Evolutionary conservation across 1,140 invertebrate species (phyloP).

Genomic region (Delia radicum): DNA sequence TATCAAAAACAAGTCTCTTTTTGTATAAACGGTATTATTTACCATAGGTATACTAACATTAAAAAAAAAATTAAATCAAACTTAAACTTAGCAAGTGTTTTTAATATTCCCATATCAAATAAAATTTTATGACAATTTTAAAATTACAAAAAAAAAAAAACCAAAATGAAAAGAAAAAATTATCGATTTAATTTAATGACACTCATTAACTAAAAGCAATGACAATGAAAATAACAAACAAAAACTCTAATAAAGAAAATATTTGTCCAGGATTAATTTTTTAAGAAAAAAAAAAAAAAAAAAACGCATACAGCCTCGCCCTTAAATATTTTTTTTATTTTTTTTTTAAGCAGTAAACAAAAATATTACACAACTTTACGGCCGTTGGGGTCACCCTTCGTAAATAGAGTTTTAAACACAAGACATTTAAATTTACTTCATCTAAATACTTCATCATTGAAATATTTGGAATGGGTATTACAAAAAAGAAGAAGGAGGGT

Average conservation of each 20-base stretch:
- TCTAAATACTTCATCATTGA: conserved; percentile 7
- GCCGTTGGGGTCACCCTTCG: conserved; percentile 3
- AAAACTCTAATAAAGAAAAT: conserved; percentile 42
- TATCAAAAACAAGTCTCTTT: too few species aligned
- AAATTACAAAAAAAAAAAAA: too few species aligned
- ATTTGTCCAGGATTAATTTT: conserved; percentile 53
- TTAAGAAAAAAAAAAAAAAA: background rate
- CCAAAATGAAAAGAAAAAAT: background rate
- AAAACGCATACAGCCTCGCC: background rate
- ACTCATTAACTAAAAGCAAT: conserved; percentile 52
- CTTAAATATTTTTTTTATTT: too few species aligned
- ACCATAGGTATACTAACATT: too few species aligned
- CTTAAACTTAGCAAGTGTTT: too few species aligned
- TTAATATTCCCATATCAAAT: too few species aligned
- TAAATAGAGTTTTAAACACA: conserved; percentile 14
- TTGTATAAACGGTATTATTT: too few species aligned
- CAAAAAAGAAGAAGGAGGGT: background rate
- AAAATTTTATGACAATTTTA: too few species aligned
- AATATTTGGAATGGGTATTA: background rate
- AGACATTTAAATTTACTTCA: conserved; percentile 9
- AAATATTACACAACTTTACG: background rate
- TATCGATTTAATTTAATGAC: conserved; percentile 55
- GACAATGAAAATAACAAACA: conserved; percentile 12
- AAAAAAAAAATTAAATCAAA: too few species aligned
- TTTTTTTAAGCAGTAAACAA: background rate